These are phyloP conservation scores for Casuarius casuarius DNA, from an alignment of 2,113 vertebrate genomes.

Conservation along the genomic window DNA sequence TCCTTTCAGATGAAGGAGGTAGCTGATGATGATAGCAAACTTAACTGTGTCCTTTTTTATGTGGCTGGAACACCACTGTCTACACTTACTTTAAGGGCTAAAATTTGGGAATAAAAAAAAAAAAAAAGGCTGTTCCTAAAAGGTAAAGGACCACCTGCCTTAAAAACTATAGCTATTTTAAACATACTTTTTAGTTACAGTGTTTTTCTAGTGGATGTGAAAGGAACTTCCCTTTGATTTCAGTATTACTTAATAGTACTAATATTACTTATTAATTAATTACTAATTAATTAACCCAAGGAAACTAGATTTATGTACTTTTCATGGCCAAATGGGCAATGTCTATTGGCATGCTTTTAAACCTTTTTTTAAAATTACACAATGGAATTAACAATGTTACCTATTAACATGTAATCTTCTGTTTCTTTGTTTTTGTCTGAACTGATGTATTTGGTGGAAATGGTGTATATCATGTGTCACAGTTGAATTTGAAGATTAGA, in stretches of 20 bases:
- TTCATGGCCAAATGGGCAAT: too few relatives aligned
- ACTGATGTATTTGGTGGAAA: background rate
- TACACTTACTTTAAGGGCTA: background rate
- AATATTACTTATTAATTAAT: background rate
- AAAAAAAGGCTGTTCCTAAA: background rate
- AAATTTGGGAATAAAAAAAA: background rate
- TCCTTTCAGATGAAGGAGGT: background rate
- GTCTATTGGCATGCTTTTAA: too few relatives aligned
- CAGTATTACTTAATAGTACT: background rate
- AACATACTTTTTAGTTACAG: background rate
- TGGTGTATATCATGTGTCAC: background rate
- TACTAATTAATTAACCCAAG: background rate
- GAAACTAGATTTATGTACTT: background rate
- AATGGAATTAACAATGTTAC: background rate
- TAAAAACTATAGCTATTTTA: background rate
- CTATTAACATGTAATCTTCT: background rate
- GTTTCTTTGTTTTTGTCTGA: background rate
- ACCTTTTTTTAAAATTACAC: too few relatives aligned
- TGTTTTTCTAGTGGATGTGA: background rate
- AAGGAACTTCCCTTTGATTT: slow-evolving; percentile 8
- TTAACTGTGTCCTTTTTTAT: background rate
- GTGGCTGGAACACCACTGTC: background rate
- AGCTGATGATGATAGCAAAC: background rate
- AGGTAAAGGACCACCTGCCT: background rate
- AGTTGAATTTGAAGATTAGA: background rate